These are phyloP conservation scores for Siderastrea radians DNA, from an alignment of 92 coral and sea anemone species.

Conservation along the genomic window DNA sequence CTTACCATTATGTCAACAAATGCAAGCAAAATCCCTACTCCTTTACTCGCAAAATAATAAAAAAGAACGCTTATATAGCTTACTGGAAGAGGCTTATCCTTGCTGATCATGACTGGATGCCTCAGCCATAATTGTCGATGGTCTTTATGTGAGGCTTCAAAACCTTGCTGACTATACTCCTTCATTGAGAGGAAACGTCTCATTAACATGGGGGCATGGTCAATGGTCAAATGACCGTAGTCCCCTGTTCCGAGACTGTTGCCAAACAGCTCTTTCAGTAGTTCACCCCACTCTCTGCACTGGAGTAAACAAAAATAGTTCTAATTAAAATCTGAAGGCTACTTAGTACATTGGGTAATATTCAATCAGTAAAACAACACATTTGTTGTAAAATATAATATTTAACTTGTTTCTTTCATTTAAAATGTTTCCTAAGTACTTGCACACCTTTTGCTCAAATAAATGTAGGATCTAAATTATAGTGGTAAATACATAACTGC, in stretches of 20 bases:
- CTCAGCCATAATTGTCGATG: constrained; percentile 57
- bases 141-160: constrained; percentile 63
- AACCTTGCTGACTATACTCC: constrained; percentile 58
- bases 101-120: constrained; percentile 43
- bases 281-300: not conserved
- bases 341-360: too few relatives aligned
- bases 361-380: too few relatives aligned
- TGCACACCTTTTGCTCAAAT: too few relatives aligned
- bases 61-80: not conserved
- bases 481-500: too few relatives aligned
- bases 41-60: too few relatives aligned
- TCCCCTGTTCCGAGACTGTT: constrained; percentile 49
- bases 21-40: too few relatives aligned
- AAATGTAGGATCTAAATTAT: too few relatives aligned
- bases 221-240: constrained; percentile 48
- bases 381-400: too few relatives aligned
- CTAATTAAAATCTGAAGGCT: not conserved
- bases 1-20: too few relatives aligned
- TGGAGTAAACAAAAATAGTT: not conserved
- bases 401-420: too few relatives aligned
- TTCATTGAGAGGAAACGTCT: constrained; percentile 50
- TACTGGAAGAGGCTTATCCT: constrained; percentile 60
- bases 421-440: too few relatives aligned
- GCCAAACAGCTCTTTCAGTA: not conserved
- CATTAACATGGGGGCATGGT: constrained; percentile 55